Evolutionary conservation across 2,888 invertebrate species (phyloP), one percentile per base, ranked within the genome.

Genomic region (Malthinus flaveolus): DNA sequence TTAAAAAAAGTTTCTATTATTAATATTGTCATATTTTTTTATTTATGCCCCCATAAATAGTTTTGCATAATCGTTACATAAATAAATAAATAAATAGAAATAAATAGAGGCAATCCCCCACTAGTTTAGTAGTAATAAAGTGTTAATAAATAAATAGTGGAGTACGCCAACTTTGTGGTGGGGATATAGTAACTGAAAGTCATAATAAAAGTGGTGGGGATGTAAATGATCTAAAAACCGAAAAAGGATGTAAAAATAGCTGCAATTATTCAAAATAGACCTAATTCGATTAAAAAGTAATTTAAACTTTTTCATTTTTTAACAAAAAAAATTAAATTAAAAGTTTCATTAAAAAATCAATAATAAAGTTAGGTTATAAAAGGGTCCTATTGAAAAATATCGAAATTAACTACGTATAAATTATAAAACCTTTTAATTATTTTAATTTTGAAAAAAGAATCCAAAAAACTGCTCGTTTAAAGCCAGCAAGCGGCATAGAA

Each of bases 311-410:
- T 44, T 34, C 13, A 12, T 34, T 39, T 49, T 7, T 31, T 32
- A 4, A 23, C 8, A 11, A 35, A 34, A 49, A 35, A 36, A 36
- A n/a, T 5, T 8, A 32, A 9, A 12, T 23, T 45, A 45, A 45
- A 45, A 45, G 11, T 32, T 9, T 10, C 7, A 5, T 23, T 62
- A 71, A 73, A 74, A 75, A 77, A 77, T 78, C 78, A 71, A 78
- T 78, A 77, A 63, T 68, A 75, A 77, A 76, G 76, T 78, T 71
- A 73, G 78, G 78, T 78, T 78, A 78, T 74, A 74, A 70, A 67
- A 69, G 67, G 66, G 67, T 66, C 49, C 45, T 33, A 33, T 12
- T 11, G 35, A 39, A 57, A 63, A 60, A 57, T 55, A 31, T 36
- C 15, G 45, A 39, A 46, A 45, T 51, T 49, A 49, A 50, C 47